phyloP scores from a whole-genome alignment of 2,797 vertebrate species.

The Tokudaia muenninki region DNA sequence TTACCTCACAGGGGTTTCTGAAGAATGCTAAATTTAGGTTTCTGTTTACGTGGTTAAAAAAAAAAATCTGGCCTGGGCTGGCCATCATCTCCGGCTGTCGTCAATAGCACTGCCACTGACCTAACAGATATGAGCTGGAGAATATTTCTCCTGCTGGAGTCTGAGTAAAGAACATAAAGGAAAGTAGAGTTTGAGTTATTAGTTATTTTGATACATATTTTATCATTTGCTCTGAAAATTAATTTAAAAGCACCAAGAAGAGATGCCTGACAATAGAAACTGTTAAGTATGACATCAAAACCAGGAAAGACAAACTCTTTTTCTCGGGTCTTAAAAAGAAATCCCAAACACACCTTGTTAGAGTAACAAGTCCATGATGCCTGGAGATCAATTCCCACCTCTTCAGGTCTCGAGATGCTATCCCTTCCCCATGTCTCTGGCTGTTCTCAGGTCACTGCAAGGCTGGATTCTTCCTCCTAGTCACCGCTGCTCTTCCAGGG shows the following conservation, averaged over 20 bases:
- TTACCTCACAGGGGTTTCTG: neutral
- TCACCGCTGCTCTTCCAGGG: neutral
- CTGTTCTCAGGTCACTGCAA: neutral
- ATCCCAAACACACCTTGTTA: neutral
- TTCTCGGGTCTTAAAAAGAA: slow-evolving; percentile 59
- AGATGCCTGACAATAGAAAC: slow-evolving; percentile 39
- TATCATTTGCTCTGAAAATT: slow-evolving; percentile 53
- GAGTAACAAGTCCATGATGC: slow-evolving; percentile 5
- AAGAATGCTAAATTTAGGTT: neutral
- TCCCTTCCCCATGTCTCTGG: neutral
- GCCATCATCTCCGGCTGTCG: neutral
- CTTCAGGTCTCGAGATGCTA: neutral
- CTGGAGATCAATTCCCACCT: neutral
- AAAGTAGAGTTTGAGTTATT: neutral
- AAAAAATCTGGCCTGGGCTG: no score
- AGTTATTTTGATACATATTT: slow-evolving; percentile 26
- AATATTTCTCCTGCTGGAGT: slow-evolving; percentile 30
- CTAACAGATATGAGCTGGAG: neutral
- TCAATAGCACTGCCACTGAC: neutral
- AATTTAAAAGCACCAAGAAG: slow-evolving; percentile 58
- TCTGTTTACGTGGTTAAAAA: neutral
- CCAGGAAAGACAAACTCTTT: neutral
- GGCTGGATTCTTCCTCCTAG: neutral
- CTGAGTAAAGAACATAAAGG: neutral
- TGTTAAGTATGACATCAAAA: neutral